Conservation (phyloP, 2,797 vertebrate genomes). For the Pseudocheirus occidentalis region DNA sequence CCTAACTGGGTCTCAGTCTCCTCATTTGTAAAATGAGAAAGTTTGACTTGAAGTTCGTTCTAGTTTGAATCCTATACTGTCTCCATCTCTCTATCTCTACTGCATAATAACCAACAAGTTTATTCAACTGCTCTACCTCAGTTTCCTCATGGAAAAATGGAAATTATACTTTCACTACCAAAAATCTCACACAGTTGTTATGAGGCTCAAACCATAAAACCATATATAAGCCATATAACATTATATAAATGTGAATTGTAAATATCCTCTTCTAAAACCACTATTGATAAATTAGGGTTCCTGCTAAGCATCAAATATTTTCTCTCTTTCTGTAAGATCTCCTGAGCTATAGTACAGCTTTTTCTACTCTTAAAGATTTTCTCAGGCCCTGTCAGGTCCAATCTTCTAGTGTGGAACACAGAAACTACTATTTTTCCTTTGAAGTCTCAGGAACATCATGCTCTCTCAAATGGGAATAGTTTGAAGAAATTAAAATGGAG, state of each 20-base stretch:
- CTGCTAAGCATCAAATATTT: neutral
- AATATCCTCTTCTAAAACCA: neutral
- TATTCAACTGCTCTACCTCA: neutral
- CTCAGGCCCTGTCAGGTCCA: neutral
- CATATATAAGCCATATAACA: constrained; percentile 3
- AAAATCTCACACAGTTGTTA: neutral
- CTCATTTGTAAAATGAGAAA: neutral
- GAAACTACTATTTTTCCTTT: neutral
- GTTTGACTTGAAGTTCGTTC: neutral
- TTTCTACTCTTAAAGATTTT: neutral
- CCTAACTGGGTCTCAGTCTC: neutral
- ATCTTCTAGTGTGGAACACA: neutral
- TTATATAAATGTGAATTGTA: neutral
- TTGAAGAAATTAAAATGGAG: neutral
- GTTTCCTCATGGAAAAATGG: neutral
- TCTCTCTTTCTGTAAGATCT: neutral
- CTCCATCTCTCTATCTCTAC: neutral
- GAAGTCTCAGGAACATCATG: constrained; percentile 38
- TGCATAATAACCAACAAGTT: neutral
- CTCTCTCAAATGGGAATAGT: neutral
- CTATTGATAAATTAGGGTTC: neutral
- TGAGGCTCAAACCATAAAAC: constrained; percentile 17
- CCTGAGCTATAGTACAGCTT: neutral
- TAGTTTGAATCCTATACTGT: neutral
- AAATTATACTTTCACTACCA: neutral